Conservation (phyloP, 2,797 vertebrate genomes). For the Liparis tanakae region DNA sequence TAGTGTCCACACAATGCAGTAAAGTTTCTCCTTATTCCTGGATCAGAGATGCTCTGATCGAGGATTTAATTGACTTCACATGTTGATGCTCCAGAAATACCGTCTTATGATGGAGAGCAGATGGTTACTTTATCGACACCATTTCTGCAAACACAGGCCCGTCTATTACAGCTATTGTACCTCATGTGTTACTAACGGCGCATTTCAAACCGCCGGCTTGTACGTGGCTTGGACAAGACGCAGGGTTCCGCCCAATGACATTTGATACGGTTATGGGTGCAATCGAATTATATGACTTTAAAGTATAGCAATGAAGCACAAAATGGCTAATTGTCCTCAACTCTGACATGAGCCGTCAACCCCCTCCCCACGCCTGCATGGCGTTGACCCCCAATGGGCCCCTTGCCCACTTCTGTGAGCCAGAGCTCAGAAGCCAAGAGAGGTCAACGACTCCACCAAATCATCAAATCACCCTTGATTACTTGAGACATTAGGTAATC, state of each 20-base stretch:
- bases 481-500: constrained; percentile 82
- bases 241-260: constrained; percentile 56
- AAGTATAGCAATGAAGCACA: constrained; percentile 81
- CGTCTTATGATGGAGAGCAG: constrained; percentile 40
- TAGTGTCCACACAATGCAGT: constrained; percentile 30
- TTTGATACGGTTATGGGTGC: constrained; percentile 63
- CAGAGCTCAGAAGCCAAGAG: constrained; percentile 71
- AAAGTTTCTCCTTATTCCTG: constrained; percentile 37
- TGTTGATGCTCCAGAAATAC: constrained; percentile 34
- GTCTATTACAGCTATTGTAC: constrained; percentile 17
- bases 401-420: constrained; percentile 56
- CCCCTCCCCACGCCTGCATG: constrained; percentile 21
- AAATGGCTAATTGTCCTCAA: constrained; percentile 85
- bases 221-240: constrained; percentile 51
- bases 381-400: constrained; percentile 66
- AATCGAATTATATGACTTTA: constrained; percentile 77
- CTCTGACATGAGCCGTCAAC: constrained; percentile 77
- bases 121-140: constrained; percentile 34
- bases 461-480: constrained; percentile 80
- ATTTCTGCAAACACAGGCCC: constrained; percentile 1
- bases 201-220: constrained; percentile 29
- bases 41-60: constrained; percentile 40
- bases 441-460: constrained; percentile 82
- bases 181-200: constrained; percentile 10
- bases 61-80: constrained; percentile 32